Percentiles rank a stretch among this genome's conserved stretches.
phyloP scores from a whole-genome alignment of 2,888 invertebrate genomes.

The Ochropacha duplaris region DNA sequence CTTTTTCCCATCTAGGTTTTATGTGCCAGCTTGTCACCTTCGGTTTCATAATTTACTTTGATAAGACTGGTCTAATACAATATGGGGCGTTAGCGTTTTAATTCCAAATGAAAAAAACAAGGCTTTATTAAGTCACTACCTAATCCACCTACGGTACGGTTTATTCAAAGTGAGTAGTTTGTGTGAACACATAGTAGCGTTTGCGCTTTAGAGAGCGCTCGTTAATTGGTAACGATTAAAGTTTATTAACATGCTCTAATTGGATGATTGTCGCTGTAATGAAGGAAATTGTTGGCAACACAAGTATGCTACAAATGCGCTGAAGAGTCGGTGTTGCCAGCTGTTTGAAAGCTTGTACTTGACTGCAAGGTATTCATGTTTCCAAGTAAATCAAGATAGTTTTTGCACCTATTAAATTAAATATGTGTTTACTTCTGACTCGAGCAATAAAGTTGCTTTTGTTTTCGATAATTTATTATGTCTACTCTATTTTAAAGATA shows the following conservation, averaged over 20 bases:
- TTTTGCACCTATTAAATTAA: constrained; percentile 5
- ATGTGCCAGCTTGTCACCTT: not conserved
- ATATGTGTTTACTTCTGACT: not conserved
- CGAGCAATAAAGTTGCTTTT: not conserved
- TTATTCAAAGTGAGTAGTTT: constrained; percentile 6
- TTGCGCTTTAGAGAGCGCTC: constrained; percentile 31
- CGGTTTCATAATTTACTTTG: not conserved
- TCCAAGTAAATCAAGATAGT: not conserved
- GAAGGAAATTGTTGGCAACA: constrained; percentile 37
- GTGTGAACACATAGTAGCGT: constrained; percentile 22
- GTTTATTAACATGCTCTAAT: constrained; percentile 56
- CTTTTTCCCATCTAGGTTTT: not conserved
- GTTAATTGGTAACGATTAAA: constrained; percentile 54
- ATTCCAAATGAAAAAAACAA: not conserved
- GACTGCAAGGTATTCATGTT: constrained; percentile 4
- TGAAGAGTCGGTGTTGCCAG: constrained; percentile 11
- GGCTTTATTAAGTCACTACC: not conserved
- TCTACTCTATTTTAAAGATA: no score
- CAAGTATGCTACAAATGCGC: constrained; percentile 32
- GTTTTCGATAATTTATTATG: not conserved
- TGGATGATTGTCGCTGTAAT: constrained; percentile 37
- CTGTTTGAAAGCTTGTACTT: constrained; percentile 12
- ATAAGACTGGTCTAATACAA: not conserved
- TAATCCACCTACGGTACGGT: not conserved
- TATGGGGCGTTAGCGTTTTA: not conserved